phyloP scores from a whole-genome alignment of 2,888 invertebrate genomes.

The Eudemis profundana region DNA sequence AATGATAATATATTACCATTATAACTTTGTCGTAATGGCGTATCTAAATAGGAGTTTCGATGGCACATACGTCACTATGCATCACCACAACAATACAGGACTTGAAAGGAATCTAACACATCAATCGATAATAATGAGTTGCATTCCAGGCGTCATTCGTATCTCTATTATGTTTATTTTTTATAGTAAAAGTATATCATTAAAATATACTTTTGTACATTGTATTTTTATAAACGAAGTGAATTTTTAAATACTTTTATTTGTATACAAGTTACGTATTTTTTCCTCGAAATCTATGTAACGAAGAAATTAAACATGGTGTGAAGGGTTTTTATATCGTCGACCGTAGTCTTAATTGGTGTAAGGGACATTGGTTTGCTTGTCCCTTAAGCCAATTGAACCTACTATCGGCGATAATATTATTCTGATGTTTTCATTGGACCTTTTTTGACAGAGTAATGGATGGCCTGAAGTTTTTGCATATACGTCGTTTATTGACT shows the following conservation, averaged over 20 bases:
- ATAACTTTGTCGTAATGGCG: not conserved
- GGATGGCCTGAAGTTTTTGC: too few species aligned
- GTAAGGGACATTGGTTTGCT: too few species aligned
- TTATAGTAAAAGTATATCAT: constrained; percentile 14
- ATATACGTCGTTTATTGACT: too few species aligned
- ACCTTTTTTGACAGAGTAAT: too few species aligned
- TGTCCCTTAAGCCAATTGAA: too few species aligned
- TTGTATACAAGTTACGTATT: too few species aligned
- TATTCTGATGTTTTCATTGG: too few species aligned
- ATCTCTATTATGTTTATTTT: constrained; percentile 27
- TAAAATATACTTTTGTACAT: constrained; percentile 1
- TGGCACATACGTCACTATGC: constrained; percentile 1
- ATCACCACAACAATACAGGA: not conserved
- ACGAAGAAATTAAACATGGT: too few species aligned
- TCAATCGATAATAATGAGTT: constrained; percentile 43
- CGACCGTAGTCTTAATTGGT: too few species aligned
- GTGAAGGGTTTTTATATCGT: too few species aligned
- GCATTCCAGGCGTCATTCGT: constrained; percentile 31
- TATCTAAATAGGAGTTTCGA: not conserved
- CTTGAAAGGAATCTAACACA: constrained; percentile 35
- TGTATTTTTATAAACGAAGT: constrained; percentile 1
- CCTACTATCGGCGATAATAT: too few species aligned
- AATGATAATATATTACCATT: constrained; percentile 39
- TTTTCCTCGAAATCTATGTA: too few species aligned
- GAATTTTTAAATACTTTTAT: not conserved